These are phyloP conservation scores for Poecilia latipinna DNA, from an alignment of 2,113 vertebrate genomes.

Conservation along the genomic window DNA sequence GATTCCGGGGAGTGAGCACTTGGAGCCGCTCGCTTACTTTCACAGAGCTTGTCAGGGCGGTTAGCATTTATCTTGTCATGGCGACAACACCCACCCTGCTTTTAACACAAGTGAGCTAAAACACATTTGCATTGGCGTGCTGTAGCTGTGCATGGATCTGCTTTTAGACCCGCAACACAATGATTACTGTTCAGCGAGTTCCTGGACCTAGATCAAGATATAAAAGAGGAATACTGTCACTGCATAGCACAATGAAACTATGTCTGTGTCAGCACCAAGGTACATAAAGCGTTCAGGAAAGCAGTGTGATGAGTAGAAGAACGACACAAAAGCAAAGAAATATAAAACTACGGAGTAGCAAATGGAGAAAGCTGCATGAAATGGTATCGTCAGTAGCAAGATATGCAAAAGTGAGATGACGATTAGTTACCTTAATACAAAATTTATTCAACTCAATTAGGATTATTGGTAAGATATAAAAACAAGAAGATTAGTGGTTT, in stretches of 20 bases:
- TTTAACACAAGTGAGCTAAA: slow-evolving; percentile 37
- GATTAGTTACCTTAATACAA: no score
- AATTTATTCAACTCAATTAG: no score
- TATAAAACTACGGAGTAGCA: background rate
- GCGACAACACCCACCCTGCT: slow-evolving; percentile 31
- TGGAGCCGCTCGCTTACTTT: slow-evolving; percentile 30
- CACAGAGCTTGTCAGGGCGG: slow-evolving; percentile 33
- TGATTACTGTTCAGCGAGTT: background rate
- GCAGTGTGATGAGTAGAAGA: background rate
- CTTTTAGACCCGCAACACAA: background rate
- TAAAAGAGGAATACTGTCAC: background rate
- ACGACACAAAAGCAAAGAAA: background rate
- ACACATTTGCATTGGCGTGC: slow-evolving; percentile 27
- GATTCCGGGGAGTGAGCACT: slow-evolving; percentile 34
- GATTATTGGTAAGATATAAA: no score
- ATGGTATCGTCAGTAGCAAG: background rate
- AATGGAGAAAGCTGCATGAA: no score
- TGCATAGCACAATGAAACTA: background rate
- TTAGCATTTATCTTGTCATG: slow-evolving; percentile 54
- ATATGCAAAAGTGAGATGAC: background rate
- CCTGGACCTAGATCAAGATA: background rate
- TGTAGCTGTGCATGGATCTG: background rate
- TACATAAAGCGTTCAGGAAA: no score
- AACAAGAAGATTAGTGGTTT: no score
- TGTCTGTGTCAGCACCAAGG: background rate